These are phyloP conservation scores for Danaus chrysippus DNA, from an alignment of 2,888 invertebrate genomes.

Conservation along the genomic window DNA sequence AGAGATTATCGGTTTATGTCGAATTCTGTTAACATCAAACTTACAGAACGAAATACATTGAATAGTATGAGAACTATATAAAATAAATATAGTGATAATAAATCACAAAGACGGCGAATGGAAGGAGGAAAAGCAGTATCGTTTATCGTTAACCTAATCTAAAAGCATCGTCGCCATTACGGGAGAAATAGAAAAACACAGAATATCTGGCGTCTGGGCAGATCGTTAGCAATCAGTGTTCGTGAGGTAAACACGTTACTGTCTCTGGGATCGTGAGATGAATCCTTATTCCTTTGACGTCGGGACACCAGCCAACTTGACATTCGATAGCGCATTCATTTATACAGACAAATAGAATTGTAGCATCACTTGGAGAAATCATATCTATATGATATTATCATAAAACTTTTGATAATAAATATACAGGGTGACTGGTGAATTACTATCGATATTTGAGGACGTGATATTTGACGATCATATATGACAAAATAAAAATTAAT, in stretches of 20 bases:
- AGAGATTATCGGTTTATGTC: slow-evolving; percentile 31
- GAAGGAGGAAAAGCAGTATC: slow-evolving; percentile 1
- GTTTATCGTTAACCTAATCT: slow-evolving; percentile 6
- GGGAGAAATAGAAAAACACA: slow-evolving; percentile 37
- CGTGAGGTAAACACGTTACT: slow-evolving; percentile 57
- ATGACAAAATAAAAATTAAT: no score
- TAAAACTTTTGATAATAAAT: background rate
- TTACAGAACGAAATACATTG: no score
- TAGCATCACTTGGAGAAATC: slow-evolving; percentile 10
- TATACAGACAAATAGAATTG: slow-evolving; percentile 29
- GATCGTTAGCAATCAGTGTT: slow-evolving; percentile 62
- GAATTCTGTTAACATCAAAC: slow-evolving; percentile 22
- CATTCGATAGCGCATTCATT: slow-evolving; percentile 35
- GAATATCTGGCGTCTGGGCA: slow-evolving; percentile 47
- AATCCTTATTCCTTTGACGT: slow-evolving; percentile 44
- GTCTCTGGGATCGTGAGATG: slow-evolving; percentile 55
- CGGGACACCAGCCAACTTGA: slow-evolving; percentile 30
- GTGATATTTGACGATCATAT: no score
- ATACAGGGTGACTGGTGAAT: no score
- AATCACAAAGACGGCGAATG: no score
- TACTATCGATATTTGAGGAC: no score
- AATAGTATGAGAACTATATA: background rate
- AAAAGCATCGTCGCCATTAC: slow-evolving; percentile 12
- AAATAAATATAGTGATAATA: background rate
- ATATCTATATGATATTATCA: background rate